A percentile compares a stretch with the other conserved stretches of the same genome.
Conservation (phyloP, 2,888 invertebrate species). For the Cantharis flavilabris region DNA sequence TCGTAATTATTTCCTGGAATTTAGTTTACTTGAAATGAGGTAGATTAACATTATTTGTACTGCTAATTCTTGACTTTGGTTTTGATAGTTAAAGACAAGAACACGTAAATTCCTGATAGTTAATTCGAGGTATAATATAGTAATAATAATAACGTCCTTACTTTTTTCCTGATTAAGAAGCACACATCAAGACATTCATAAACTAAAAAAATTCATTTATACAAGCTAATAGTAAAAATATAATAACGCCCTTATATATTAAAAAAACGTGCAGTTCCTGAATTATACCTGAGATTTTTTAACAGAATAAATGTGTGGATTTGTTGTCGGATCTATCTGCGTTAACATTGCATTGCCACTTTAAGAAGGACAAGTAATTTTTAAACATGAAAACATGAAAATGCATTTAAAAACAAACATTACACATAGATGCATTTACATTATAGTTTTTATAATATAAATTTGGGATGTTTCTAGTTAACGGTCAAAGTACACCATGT, state of each 20-base stretch:
- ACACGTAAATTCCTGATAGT: slow-evolving; percentile 22
- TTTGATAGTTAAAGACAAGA: slow-evolving; percentile 27
- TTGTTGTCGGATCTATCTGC: slow-evolving; percentile 31
- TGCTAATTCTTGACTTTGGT: slow-evolving; percentile 31
- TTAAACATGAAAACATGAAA: slow-evolving; percentile 36
- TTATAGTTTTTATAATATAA: slow-evolving; percentile 23
- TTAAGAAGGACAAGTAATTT: slow-evolving; percentile 26
- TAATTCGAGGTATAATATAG: slow-evolving; percentile 23
- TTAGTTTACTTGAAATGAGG: slow-evolving; percentile 29
- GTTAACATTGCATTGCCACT: slow-evolving; percentile 52
- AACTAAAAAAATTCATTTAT: slow-evolving; percentile 9
- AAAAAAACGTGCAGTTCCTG: slow-evolving; percentile 27
- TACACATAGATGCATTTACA: slow-evolving; percentile 34
- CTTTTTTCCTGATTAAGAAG: slow-evolving; percentile 1
- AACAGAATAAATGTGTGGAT: slow-evolving; percentile 22
- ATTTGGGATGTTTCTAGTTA: slow-evolving; percentile 20
- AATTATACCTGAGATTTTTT: slow-evolving; percentile 30
- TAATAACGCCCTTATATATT: neutral
- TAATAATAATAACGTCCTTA: slow-evolving; percentile 10
- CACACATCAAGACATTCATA: slow-evolving; percentile 12
- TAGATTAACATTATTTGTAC: slow-evolving; percentile 30
- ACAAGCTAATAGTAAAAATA: slow-evolving; percentile 21
- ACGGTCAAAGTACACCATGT: slow-evolving; percentile 29
- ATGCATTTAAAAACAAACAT: slow-evolving; percentile 29
- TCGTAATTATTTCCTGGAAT: slow-evolving; percentile 22